Conservation (phyloP, 1,140 invertebrate species). For the Trachymyrmex septentrionalis region DNA sequence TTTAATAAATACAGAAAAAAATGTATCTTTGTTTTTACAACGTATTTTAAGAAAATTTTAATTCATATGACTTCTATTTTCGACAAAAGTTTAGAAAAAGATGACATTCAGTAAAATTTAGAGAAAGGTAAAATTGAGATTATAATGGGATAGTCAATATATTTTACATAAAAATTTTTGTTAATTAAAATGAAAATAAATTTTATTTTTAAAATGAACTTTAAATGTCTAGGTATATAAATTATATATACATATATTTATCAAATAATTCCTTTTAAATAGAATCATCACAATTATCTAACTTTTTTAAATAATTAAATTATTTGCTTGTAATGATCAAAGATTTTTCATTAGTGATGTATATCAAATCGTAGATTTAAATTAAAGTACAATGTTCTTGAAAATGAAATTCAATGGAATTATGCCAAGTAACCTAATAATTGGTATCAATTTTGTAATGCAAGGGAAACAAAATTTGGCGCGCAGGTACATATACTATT, state of each 20-base stretch:
- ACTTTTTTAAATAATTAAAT: neutral
- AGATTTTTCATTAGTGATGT: neutral
- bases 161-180: neutral
- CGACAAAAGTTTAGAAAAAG: neutral
- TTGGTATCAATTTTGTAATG: neutral
- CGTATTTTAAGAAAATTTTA: neutral
- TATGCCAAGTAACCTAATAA: neutral
- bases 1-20: neutral
- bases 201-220: too few relatives aligned
- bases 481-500: neutral
- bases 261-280: too few relatives aligned
- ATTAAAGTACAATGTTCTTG: neutral
- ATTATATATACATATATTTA: too few relatives aligned
- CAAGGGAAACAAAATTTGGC: neutral
- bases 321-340: conserved; percentile 1
- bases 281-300: neutral
- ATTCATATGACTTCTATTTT: neutral
- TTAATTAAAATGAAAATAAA: too few relatives aligned
- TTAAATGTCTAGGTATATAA: too few relatives aligned
- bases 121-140: neutral
- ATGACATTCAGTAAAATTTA: neutral
- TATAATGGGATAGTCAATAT: neutral
- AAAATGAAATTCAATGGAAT: neutral
- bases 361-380: neutral
- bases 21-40: neutral